Base-by-base conservation (phyloP, 2,113 vertebrate species). In the Paratilapia polleni region DNA sequence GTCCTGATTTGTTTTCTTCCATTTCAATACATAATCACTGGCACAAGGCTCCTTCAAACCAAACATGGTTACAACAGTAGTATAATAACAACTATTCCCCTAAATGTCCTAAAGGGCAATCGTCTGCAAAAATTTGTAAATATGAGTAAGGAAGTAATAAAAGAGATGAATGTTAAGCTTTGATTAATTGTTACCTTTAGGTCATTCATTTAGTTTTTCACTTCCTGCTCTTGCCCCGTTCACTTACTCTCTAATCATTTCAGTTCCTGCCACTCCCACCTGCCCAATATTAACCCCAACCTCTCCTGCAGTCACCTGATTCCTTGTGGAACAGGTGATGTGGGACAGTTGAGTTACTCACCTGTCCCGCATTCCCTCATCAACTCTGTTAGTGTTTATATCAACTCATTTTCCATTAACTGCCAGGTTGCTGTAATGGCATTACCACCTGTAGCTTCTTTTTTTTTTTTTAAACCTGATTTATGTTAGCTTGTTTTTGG, bases 311-410 rank as follows among this genome's bases (percentile, higher is more conserved):
- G 13, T 81, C 47, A 80, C 41, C 78, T 54, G 54, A 58, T 43
- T n/a, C n/a, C n/a, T n/a, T n/a, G n/a, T n/a, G n/a, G n/a, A n/a
- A n/a, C n/a, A n/a, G n/a, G n/a, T n/a, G n/a, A n/a, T n/a, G n/a
- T n/a, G n/a, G n/a, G n/a, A n/a, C n/a, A n/a, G n/a, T n/a, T n/a
- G n/a, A n/a, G n/a, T n/a, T n/a, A 28, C 8, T 12, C 66, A 73
- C 66, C 66, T 52, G 43, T 73, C 66, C 68, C 28, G 54, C 73
- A 76, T 76, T 38, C 31, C 73, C 73, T 15, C 31, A 76, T 58
- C 52, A 76, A 19, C 52, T 75, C 52, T 24, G 28, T 38, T 76
- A 24, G 73, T 60, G 6, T 60, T 60, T 26, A 28, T 60, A 56
- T 10, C 20, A 11, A 4, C 26, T 28, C 26, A 2, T 60, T 60